These are phyloP conservation scores for Gasterosteus aculeatus DNA, from an alignment of 2,113 vertebrate species.

Conservation along the genomic window DNA sequence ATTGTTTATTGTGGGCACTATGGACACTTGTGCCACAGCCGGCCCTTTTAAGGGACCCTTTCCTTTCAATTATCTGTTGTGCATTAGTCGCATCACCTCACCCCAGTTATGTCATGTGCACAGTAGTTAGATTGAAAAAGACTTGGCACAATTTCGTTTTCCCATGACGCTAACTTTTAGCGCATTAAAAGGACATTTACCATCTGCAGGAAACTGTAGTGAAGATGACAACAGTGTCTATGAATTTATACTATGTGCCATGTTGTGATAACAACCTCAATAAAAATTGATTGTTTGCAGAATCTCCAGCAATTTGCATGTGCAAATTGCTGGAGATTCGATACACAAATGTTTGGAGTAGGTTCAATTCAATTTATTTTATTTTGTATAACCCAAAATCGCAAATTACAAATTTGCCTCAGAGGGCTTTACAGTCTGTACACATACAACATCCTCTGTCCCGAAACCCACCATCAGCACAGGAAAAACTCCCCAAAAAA, in stretches of 20 bases:
- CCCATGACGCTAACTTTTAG: constrained; percentile 34
- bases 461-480: no score
- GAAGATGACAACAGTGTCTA: background rate
- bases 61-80: constrained; percentile 61
- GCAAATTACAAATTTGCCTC: no score
- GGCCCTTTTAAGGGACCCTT: constrained; percentile 56
- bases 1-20: constrained; percentile 55
- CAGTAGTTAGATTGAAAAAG: constrained; percentile 46
- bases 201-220: background rate
- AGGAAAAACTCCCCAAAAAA: no score
- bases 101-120: constrained; percentile 66
- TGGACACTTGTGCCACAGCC: constrained; percentile 49
- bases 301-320: background rate
- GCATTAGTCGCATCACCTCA: constrained; percentile 73
- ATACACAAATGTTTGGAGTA: background rate
- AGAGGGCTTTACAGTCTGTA: no score
- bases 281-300: background rate
- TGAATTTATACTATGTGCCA: background rate
- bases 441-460: no score
- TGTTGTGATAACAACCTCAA: background rate
- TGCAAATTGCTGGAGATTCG: no score
- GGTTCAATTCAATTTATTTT: no score
- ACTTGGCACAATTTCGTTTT: constrained; percentile 41
- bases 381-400: no score
- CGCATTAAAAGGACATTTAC: background rate